Base-by-base conservation (phyloP, 2,888 invertebrate genomes). In the Drosophila merina region DNA sequence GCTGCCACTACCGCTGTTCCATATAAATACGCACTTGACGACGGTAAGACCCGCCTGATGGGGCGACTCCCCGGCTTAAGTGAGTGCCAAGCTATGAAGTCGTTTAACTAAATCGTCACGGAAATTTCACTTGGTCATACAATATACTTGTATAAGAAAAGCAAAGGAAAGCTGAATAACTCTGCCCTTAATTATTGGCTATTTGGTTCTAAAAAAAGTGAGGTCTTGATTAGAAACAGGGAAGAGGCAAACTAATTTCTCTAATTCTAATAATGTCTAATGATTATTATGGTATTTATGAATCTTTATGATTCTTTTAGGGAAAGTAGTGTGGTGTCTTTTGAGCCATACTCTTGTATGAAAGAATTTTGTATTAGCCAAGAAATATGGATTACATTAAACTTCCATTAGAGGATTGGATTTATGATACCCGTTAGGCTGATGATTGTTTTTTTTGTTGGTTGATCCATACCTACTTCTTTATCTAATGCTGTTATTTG, bases 401-500 rank as follows among this genome's bases (percentile, higher is more conserved):
- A 9, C 8, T 10, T 33, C 31, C 33, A 33, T 33, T n/a, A 36
- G 38, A 2, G 38, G 40, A 7, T 7, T 14, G 14, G n/a, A n/a
- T 36, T n/a, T 6, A 36, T 36, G n/a, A 5, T 6, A 36, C 2
- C 36, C 36, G 38, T 47, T 25, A 12, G 48, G 51, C 38, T 57
- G 40, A 38, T 40, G 57, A 44, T 58, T 54, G 51, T 48, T 69
- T 25, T 47, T 76, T 54, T 14, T 14, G 14, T 14, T 48, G 59
- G 58, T 54, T 72, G 64, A 74, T 83, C 79, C 90, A 85, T 91
- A 91, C 91, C 91, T 90, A 91, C 90, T 90, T 91, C 91, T 90
- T 90, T 91, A 77, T 91, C 89, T 84, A 90, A 79, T 63, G 85
- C 77, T 73, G 89, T 75, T 76, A 91, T 86, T 76, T 79, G 80